phyloP scores from a whole-genome alignment of 2,888 invertebrate genomes.

The Eurytoma adleriae region DNA sequence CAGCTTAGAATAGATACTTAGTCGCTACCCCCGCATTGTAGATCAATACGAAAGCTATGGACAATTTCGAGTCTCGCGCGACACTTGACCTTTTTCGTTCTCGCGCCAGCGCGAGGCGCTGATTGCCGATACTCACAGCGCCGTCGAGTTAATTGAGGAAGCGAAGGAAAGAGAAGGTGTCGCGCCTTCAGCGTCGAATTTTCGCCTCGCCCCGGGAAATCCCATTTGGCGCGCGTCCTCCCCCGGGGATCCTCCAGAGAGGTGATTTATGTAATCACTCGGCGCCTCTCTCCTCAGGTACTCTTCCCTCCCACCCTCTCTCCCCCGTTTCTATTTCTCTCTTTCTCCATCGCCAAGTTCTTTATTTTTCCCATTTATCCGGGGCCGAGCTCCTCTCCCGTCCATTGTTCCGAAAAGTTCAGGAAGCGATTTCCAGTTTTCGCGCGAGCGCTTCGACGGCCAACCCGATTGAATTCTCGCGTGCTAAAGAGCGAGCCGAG shows the following conservation, averaged over 20 bases:
- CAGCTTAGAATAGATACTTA: neutral
- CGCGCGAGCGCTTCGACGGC: conserved; percentile 24
- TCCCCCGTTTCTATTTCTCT: neutral
- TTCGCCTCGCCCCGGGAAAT: conserved; percentile 7
- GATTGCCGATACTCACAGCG: neutral
- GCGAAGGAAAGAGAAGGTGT: neutral
- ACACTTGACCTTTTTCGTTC: conserved; percentile 41
- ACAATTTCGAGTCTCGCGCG: neutral
- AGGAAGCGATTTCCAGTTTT: conserved; percentile 44
- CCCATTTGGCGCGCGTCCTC: neutral
- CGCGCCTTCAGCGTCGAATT: conserved; percentile 2
- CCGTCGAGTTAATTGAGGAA: conserved; percentile 33
- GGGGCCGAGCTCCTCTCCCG: too few relatives aligned
- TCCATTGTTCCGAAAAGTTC: conserved; percentile 28
- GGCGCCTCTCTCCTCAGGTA: neutral
- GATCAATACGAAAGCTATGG: conserved; percentile 11
- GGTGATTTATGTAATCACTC: conserved; percentile 26
- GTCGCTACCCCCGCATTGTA: neutral
- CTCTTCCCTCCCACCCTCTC: neutral
- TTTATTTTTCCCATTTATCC: too few relatives aligned
- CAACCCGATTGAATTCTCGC: neutral
- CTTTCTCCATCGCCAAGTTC: too few relatives aligned
- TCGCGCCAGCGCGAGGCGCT: neutral
- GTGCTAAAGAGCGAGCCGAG: neutral
- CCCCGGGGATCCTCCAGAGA: neutral